phyloP scores from a whole-genome alignment of 2,888 invertebrate species.

The Nematopogon swammerdamellus region DNA sequence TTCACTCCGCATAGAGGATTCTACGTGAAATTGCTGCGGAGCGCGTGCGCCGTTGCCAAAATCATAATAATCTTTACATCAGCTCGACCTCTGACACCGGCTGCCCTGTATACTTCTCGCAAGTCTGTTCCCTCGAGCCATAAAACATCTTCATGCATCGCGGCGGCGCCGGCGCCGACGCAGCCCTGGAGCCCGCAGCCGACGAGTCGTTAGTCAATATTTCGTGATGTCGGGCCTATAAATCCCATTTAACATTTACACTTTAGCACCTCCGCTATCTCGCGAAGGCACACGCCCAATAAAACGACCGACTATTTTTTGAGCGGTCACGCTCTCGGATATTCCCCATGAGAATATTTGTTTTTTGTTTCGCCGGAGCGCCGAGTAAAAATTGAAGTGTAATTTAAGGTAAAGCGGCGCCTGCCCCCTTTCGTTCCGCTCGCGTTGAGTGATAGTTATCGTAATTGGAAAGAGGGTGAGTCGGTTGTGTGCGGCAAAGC shows the following conservation, averaged over 20 bases:
- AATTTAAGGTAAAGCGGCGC: slow-evolving; percentile 54
- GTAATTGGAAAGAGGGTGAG: slow-evolving; percentile 53
- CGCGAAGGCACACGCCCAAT: slow-evolving; percentile 39
- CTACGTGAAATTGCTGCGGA: no score
- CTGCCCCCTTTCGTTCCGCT: slow-evolving; percentile 57
- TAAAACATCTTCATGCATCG: background rate
- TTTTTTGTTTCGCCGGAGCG: slow-evolving; percentile 50
- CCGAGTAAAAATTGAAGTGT: slow-evolving; percentile 53
- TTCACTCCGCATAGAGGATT: no score
- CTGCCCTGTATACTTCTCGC: background rate
- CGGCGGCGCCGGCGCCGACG: background rate
- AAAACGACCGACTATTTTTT: slow-evolving; percentile 54
- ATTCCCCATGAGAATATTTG: slow-evolving; percentile 55
- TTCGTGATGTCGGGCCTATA: slow-evolving; percentile 47
- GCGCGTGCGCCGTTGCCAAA: no score
- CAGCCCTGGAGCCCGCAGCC: slow-evolving; percentile 9
- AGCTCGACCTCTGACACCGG: background rate
- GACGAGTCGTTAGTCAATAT: slow-evolving; percentile 47
- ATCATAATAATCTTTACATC: no score
- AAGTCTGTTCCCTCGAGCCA: background rate
- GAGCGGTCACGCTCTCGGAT: slow-evolving; percentile 47
- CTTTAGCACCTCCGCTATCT: slow-evolving; percentile 47
- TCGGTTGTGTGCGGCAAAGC: slow-evolving; percentile 13
- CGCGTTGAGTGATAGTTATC: slow-evolving; percentile 56
- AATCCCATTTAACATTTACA: slow-evolving; percentile 51